Conservation (phyloP, 2,113 vertebrate genomes). For the Ovis aries region ARS-UI_Ramb_v3.0 NC_056061.1:5546501-5547000, state of each 20-base stretch:
- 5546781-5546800: neutral
- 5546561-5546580: neutral
- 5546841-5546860: conserved; percentile 23
- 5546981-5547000: neutral
- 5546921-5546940: conserved; percentile 18
- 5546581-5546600: neutral
- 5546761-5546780: neutral
- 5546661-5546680: neutral
- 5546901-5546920: conserved; percentile 31
- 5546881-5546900: neutral
- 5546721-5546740: neutral
- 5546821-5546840: neutral
- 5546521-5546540: neutral
- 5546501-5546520: neutral
- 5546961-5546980: neutral
- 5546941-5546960: conserved; percentile 8
- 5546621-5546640: neutral
- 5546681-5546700: neutral
- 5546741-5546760: neutral
- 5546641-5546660: neutral
- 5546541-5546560: neutral
- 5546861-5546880: neutral
- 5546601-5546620: neutral
- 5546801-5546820: neutral
- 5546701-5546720: neutral